Evolutionary conservation across 2,797 vertebrate genomes (phyloP).

Genomic region (Octomys mimax): DNA sequence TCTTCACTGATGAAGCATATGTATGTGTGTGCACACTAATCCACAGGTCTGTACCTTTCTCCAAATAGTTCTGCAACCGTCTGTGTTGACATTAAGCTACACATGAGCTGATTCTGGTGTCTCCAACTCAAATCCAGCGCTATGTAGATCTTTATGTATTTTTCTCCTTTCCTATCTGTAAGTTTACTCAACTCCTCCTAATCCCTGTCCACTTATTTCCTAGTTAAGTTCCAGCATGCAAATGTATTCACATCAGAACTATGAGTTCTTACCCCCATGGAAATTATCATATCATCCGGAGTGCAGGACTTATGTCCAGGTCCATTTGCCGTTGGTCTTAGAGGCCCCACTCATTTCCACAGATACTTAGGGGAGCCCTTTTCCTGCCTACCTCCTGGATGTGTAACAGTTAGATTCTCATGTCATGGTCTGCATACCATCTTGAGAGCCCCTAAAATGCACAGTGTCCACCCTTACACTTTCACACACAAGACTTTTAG

Average conservation of each 20-base stretch:
- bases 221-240: not conserved
- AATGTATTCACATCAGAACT: not conserved
- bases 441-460: not conserved
- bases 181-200: not conserved
- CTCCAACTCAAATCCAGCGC: not conserved
- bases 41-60: not conserved
- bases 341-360: not conserved
- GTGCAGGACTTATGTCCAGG: too few species aligned
- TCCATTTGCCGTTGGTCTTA: not conserved
- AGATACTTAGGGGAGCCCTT: not conserved
- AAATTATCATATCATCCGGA: not conserved
- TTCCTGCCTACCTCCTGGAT: not conserved
- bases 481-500: not conserved
- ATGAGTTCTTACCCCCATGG: not conserved
- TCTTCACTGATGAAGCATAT: not conserved
- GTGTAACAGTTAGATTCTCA: not conserved
- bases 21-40: too few species aligned
- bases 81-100: not conserved
- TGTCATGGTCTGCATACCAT: not conserved
- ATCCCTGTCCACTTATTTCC: not conserved
- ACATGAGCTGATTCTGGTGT: not conserved
- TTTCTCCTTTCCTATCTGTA: not conserved
- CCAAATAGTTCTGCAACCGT: not conserved
- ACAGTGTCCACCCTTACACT: not conserved
- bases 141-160: not conserved